phyloP scores from a whole-genome alignment of 1,140 invertebrate genomes.

The Drosophila busckii region DNA sequence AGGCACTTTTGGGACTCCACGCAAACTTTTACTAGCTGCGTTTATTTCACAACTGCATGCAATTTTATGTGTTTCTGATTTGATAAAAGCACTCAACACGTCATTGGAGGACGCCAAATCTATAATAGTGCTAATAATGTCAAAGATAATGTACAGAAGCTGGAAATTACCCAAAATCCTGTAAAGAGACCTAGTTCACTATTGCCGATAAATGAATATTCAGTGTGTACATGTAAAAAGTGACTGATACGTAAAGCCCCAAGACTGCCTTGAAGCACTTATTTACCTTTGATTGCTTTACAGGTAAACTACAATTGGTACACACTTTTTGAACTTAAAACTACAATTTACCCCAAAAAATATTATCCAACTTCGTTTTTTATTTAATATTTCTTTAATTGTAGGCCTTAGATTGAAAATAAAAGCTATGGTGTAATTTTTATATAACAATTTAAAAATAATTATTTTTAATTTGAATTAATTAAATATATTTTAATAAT shows the following conservation, averaged over 20 bases:
- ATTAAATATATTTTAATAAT: too few relatives aligned
- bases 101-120: neutral
- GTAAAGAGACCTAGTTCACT: slow-evolving; percentile 2
- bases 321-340: slow-evolving; percentile 1
- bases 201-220: slow-evolving; percentile 1
- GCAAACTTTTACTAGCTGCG: too few relatives aligned
- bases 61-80: too few relatives aligned
- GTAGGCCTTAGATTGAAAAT: too few relatives aligned
- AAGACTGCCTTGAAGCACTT: slow-evolving; percentile 3
- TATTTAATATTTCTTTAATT: slow-evolving; percentile 3
- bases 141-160: neutral
- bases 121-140: neutral
- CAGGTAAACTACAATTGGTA: slow-evolving; percentile 6
- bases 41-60: too few relatives aligned
- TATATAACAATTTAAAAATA: too few relatives aligned
- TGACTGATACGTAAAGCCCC: slow-evolving; percentile 7
- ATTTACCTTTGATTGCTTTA: slow-evolving; percentile 8
- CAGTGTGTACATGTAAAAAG: neutral
- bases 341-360: neutral
- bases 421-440: too few relatives aligned
- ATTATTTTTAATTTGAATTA: too few relatives aligned
- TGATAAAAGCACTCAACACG: neutral
- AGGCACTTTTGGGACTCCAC: too few relatives aligned
- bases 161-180: slow-evolving; percentile 3
- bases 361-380: slow-evolving; percentile 1